These are phyloP conservation scores for Idris sp. DNA, from an alignment of 1,140 invertebrate species.

Conservation along the genomic window DNA sequence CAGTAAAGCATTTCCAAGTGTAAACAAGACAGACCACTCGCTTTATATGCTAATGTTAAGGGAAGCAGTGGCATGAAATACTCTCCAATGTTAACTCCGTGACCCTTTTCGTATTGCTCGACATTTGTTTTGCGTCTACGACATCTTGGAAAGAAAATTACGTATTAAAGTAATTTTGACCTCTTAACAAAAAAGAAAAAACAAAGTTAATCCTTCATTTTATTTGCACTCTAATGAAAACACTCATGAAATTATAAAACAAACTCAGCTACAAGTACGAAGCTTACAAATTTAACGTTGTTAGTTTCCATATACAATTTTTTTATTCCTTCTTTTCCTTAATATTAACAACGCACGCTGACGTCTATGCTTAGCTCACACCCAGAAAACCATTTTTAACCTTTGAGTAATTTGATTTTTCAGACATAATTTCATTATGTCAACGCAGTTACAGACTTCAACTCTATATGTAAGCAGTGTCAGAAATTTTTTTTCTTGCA, in stretches of 20 bases:
- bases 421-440: conserved; percentile 39
- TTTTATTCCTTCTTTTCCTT: conserved; percentile 1
- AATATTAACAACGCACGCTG: background rate
- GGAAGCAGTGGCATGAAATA: conserved; percentile 66
- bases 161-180: conserved; percentile 35
- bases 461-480: conserved; percentile 19
- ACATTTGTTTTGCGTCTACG: conserved; percentile 57
- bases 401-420: conserved; percentile 44
- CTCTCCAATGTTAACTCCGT: conserved; percentile 67
- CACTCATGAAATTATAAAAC: conserved; percentile 6
- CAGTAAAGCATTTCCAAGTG: conserved; percentile 61
- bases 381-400: conserved; percentile 23
- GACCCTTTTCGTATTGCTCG: conserved; percentile 61
- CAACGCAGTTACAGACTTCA: conserved; percentile 16
- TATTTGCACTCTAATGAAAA: conserved; percentile 14
- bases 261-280: background rate
- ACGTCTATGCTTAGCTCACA: conserved; percentile 5
- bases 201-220: too few species aligned
- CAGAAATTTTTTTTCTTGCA: conserved; percentile 16
- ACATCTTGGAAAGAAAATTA: conserved; percentile 54
- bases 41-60: conserved; percentile 71
- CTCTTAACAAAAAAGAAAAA: conserved; percentile 18
- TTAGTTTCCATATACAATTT: conserved; percentile 15
- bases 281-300: conserved; percentile 8
- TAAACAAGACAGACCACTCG: conserved; percentile 69